Evolutionary conservation across 2,113 vertebrate species (phyloP).

Genomic region (Coptodon rendalli): DNA sequence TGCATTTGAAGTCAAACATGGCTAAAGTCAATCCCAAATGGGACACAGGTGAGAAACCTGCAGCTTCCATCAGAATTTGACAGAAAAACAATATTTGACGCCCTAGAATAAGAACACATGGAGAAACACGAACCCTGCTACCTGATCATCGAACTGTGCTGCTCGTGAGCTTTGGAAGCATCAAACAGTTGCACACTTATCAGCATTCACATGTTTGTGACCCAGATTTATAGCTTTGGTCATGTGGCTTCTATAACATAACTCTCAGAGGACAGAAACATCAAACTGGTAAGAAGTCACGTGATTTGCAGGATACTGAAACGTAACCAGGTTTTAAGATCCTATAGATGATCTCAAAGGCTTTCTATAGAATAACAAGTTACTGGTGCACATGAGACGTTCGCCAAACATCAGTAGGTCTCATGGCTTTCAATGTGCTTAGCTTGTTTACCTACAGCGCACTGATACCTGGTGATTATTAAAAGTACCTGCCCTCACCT

Average conservation of each 20-base stretch:
- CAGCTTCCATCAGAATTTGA: not conserved
- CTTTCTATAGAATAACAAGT: accelerated
- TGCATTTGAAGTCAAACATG: not conserved
- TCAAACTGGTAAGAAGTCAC: not conserved
- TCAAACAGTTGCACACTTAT: not conserved
- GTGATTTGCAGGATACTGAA: not conserved
- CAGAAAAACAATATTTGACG: not conserved
- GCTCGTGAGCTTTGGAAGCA: not conserved
- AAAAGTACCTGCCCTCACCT: not conserved
- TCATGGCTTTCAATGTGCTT: not conserved
- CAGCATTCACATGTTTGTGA: not conserved
- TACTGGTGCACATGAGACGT: accelerated
- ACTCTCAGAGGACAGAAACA: not conserved
- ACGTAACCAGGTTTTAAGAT: not conserved
- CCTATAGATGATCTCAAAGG: not conserved
- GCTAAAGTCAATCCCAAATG: not conserved
- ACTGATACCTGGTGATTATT: accelerated
- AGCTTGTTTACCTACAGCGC: accelerated
- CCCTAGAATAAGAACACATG: not conserved
- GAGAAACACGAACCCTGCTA: not conserved
- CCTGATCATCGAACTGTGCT: not conserved
- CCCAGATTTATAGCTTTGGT: slow-evolving; percentile 18
- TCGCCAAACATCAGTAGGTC: not conserved
- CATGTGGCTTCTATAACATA: slow-evolving; percentile 4
- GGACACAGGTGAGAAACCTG: accelerated